Evolutionary conservation across 2,888 invertebrate genomes (phyloP), one percentile per base, ranked within the genome.

Genomic region (Gonocerus acuteangulatus): DNA sequence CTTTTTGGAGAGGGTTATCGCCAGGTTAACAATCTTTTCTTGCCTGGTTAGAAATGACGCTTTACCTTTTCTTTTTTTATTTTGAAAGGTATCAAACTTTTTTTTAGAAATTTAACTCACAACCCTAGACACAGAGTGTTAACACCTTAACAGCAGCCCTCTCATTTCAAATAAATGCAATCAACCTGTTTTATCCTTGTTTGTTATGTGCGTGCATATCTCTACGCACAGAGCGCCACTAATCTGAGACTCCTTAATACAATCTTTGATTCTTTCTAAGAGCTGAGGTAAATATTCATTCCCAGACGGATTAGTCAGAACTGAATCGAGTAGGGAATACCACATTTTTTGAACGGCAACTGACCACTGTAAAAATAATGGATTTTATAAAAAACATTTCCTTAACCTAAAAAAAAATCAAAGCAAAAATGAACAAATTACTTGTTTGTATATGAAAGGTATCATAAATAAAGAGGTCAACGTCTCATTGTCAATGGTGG

Each of bases 261-360:
- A 23, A 18, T 18, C 22, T 1, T 16, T 9, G n/a, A 57, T 22
- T 47, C 15, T 57, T 7, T 57, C 32, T 2, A 57, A 18, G 15
- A 57, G 44, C 13, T 18, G 47, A 11, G 9, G 2, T 32, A 57
- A 13, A 34, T 27, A 57, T 27, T 44, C 23, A 16, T 47, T 47
- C 18, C 22, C 23, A 3, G 57, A 21, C 7, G 18, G 27, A n/a
- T 16, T 57, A 18, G 23, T 45, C n/a, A 18, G 23, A 32, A 39
- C 45, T 13, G 21, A 23, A 16, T 57, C 57, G 16, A 57, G 21
- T 4, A 57, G 23, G 18, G 45, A 27, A 47, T 34, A 36, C 57
- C 57, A 57, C 9, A 34, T 57, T 39, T 57, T 57, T 13, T 57
- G 57, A 45, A 57, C 57, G n/a, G 45, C 44, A n/a, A 45, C 45